Percentiles rank a stretch among this genome's conserved stretches.
These are phyloP conservation scores for Drosophila putrida DNA, from an alignment of 2,888 invertebrate genomes.

Conservation along the genomic window DNA sequence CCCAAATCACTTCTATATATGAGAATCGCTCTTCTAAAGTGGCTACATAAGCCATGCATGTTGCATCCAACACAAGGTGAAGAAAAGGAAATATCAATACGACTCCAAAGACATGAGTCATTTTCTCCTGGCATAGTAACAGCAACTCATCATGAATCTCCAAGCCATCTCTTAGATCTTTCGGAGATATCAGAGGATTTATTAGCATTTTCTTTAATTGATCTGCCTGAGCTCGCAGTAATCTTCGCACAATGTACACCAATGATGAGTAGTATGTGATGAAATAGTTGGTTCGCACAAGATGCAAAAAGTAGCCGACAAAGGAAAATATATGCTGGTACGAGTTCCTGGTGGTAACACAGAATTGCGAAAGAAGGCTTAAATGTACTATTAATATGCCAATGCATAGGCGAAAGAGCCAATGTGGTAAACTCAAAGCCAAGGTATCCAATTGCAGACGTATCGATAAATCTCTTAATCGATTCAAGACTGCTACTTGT, in stretches of 20 bases:
- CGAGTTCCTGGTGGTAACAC: not conserved
- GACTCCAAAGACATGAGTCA: slow-evolving; percentile 32
- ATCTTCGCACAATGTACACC: slow-evolving; percentile 19
- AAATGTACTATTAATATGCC: not conserved
- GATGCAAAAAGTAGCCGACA: not conserved
- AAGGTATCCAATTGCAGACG: slow-evolving; percentile 19
- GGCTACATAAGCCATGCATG: slow-evolving; percentile 21
- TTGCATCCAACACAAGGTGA: slow-evolving; percentile 25
- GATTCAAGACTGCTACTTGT: slow-evolving; percentile 31
- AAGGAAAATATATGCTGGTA: not conserved
- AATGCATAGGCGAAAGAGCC: slow-evolving; percentile 27
- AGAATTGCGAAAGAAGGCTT: not conserved
- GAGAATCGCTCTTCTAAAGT: slow-evolving; percentile 35
- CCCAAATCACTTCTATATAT: not conserved
- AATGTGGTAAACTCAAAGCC: slow-evolving; percentile 6
- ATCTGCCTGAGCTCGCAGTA: slow-evolving; percentile 21
- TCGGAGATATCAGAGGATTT: too few relatives aligned
- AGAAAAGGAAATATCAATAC: slow-evolving; percentile 26
- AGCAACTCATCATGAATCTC: slow-evolving; percentile 31
- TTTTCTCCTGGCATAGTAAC: slow-evolving; percentile 25
- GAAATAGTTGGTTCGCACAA: slow-evolving; percentile 20
- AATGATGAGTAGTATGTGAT: slow-evolving; percentile 43
- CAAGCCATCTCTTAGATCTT: slow-evolving; percentile 7
- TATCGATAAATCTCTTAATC: slow-evolving; percentile 7
- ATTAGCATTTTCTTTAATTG: not conserved